These are phyloP conservation scores for Sebastes dallii DNA, from an alignment of 2,797 vertebrate species.

Conservation along the genomic window DNA sequence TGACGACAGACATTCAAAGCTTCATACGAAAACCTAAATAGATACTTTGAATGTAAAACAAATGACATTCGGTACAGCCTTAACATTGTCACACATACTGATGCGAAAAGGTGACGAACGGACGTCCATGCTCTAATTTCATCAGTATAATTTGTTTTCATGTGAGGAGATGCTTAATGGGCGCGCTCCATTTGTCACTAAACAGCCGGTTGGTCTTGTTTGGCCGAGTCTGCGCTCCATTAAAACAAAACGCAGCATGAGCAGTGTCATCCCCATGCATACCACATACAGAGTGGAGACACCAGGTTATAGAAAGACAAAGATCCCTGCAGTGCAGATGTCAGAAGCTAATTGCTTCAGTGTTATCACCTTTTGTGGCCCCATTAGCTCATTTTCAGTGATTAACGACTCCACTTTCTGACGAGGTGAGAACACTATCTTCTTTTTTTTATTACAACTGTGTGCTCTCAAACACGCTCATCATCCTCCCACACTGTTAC, in stretches of 20 bases:
- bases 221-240: background rate
- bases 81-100: background rate
- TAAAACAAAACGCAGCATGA: background rate
- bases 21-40: background rate
- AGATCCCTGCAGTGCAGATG: background rate
- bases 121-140: background rate
- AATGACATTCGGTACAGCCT: background rate
- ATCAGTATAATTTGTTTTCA: background rate
- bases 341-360: background rate
- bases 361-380: background rate
- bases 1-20: background rate
- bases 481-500: constrained; percentile 32
- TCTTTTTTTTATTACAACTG: background rate
- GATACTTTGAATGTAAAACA: background rate
- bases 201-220: background rate
- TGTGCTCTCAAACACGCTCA: background rate
- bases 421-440: background rate
- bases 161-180: background rate
- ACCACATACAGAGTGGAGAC: background rate
- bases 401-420: background rate
- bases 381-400: background rate
- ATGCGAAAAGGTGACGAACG: no score
- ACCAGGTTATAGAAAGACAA: background rate
- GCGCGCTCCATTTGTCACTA: background rate
- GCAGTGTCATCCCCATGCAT: no score